Base-by-base conservation (phyloP, 1,140 invertebrate genomes). In the Brachionus rotundiformis region DNA sequence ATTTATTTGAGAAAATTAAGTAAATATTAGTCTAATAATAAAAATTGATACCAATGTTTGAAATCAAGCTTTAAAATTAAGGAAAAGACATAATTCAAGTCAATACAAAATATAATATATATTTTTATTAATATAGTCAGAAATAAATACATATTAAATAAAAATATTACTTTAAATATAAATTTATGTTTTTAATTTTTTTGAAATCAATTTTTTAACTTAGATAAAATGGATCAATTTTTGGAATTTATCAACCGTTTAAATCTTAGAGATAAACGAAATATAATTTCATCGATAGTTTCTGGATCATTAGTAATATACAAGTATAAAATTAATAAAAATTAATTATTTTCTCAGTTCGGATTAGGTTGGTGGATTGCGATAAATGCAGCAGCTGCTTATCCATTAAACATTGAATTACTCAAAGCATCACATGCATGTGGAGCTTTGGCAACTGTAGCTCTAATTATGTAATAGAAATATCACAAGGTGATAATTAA, bases 311-410 rank as follows among this genome's bases (percentile, higher is more conserved):
- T 79, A 27, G 76, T 79, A 79, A 79, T 23, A n/a, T n/a, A n/a
- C n/a, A n/a, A n/a, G n/a, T n/a, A n/a, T 59, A 31, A 16, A 79
- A 23, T n/a, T 1, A 25, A 31, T 31, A 59, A 77, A 16, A 16
- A 27, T 31, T 11, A 5, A 16, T 23, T 33, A 77, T 16, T 47
- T 29, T 29, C 11, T 44, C 25, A 96, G 95, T 98, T 98, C 89
- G 96, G 95, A 84, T 89, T 92, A 82, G 96, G 95, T 39, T 98
- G 96, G 95, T 99, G 97, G 96, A 92, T 96, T 71, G 93, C 96
- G 68, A 97, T 98, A 85, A 96, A 98, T 90, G 94, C 95, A 25
- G 92, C 94, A 81, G 92, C 93, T 6, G 91, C 91, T 4, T 93
- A 94, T 86, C 92, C 93, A 3, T 88, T 89, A 81, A 85, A 85